Conservation (phyloP, 23 tunicate species). For the Ciona savignyi region DNA sequence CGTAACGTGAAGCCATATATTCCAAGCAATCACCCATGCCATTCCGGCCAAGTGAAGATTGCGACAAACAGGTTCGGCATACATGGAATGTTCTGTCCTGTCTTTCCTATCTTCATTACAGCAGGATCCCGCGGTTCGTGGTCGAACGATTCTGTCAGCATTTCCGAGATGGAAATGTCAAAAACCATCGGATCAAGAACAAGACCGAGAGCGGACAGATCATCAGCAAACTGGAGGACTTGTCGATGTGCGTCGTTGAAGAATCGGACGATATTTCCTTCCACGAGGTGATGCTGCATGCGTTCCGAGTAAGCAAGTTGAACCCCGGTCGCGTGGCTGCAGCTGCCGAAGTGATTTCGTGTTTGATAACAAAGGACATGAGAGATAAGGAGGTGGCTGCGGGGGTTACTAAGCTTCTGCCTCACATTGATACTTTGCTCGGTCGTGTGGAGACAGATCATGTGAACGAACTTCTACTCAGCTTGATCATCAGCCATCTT, state of each 20-base stretch:
- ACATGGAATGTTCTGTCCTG: slow-evolving; percentile 45
- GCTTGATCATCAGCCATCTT: slow-evolving; percentile 20
- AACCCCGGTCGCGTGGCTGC: slow-evolving; percentile 11
- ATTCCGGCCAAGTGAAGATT: slow-evolving; percentile 12
- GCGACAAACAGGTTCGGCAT: slow-evolving; percentile 5
- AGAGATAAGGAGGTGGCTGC: slow-evolving; percentile 5
- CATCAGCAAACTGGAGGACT: slow-evolving; percentile 18
- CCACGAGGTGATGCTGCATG: slow-evolving; percentile 43
- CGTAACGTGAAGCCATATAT: slow-evolving; percentile 23
- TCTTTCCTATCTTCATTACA: slow-evolving; percentile 40
- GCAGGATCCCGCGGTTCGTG: slow-evolving; percentile 29
- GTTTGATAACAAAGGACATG: slow-evolving; percentile 41
- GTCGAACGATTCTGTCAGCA: slow-evolving; percentile 21
- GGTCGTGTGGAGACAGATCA: neutral
- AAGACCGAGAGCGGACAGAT: slow-evolving; percentile 18
- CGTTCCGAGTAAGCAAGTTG: slow-evolving; percentile 18
- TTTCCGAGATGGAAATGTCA: slow-evolving; percentile 14
- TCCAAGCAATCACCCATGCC: slow-evolving; percentile 42
- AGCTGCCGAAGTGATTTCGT: slow-evolving; percentile 21
- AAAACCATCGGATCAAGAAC: slow-evolving; percentile 7
- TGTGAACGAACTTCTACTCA: neutral
- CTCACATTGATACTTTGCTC: slow-evolving; percentile 17
- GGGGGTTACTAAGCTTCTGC: slow-evolving; percentile 17
- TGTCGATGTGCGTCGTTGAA: slow-evolving; percentile 6
- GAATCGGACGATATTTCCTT: slow-evolving; percentile 34